A percentile compares a stretch with the other conserved stretches of the same genome.
Conservation (phyloP, 2,888 invertebrate genomes). For the Cancer borealis region DNA sequence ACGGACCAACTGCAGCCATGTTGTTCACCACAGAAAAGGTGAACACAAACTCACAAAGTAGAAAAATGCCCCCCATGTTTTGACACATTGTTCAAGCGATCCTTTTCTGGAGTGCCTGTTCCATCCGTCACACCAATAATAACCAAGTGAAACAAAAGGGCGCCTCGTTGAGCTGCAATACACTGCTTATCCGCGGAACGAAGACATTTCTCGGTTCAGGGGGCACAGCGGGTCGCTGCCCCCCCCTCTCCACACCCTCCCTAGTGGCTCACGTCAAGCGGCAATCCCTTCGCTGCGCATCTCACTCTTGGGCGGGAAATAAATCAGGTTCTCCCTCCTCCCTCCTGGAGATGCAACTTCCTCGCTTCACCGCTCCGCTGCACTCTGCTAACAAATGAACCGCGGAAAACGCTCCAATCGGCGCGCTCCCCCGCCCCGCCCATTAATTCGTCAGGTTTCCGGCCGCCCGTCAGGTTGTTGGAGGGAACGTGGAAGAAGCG, state of each 20-base stretch:
- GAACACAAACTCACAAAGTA: too few relatives aligned
- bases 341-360: slow-evolving; percentile 42
- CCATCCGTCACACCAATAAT: not conserved
- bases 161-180: not conserved
- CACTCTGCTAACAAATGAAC: slow-evolving; percentile 55
- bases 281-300: not conserved
- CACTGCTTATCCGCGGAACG: not conserved
- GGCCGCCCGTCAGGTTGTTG: slow-evolving; percentile 59
- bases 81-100: not conserved
- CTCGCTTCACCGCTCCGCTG: slow-evolving; percentile 46
- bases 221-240: not conserved
- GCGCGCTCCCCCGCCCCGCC: slow-evolving; percentile 55
- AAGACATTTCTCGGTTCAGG: not conserved
- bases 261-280: not conserved
- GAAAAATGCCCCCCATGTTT: too few relatives aligned
- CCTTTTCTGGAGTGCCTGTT: not conserved
- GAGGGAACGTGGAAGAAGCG: slow-evolving; percentile 60
- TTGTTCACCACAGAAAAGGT: too few relatives aligned
- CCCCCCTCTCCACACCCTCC: not conserved
- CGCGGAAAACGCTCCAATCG: slow-evolving; percentile 55
- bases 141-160: not conserved
- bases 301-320: slow-evolving; percentile 39
- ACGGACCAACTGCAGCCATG: too few relatives aligned
- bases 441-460: slow-evolving; percentile 59
- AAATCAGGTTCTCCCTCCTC: slow-evolving; percentile 38